phyloP scores from a whole-genome alignment of 1,140 invertebrate genomes.

The Pseudomyrmex sp. region DNA sequence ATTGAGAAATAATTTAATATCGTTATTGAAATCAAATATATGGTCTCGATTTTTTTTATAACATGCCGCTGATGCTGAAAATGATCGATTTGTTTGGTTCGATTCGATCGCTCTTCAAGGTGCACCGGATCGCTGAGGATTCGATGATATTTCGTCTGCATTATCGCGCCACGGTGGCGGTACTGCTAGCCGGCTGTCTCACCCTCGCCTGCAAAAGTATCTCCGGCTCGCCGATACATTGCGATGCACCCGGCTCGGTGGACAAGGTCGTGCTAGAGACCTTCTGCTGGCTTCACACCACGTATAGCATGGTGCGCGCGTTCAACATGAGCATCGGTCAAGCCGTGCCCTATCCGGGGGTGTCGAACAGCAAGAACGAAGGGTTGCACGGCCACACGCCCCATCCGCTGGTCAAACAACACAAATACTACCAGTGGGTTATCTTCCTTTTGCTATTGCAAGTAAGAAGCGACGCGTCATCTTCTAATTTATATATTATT shows the following conservation, averaged over 20 bases:
- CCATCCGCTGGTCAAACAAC: conserved; percentile 83
- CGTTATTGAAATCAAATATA: background rate
- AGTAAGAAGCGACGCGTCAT: conserved; percentile 82
- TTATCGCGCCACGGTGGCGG: conserved; percentile 86
- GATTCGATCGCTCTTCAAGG: conserved; percentile 84
- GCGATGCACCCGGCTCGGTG: conserved; percentile 87
- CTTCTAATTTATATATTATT: background rate
- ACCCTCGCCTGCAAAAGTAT: conserved; percentile 87
- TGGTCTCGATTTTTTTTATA: background rate
- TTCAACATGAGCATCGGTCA: conserved; percentile 85
- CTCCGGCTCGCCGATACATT: conserved; percentile 88
- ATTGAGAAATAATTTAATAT: background rate
- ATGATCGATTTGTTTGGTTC: conserved; percentile 85
- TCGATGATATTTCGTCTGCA: conserved; percentile 87
- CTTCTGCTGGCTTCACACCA: conserved; percentile 91
- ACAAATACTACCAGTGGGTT: conserved; percentile 89
- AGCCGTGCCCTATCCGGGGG: conserved; percentile 86
- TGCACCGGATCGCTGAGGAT: conserved; percentile 86
- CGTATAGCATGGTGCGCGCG: conserved; percentile 87
- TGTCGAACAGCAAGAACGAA: conserved; percentile 82
- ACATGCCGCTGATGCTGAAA: conserved; percentile 83
- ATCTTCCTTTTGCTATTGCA: conserved; percentile 88
- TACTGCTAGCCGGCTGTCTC: conserved; percentile 85
- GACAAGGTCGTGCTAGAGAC: conserved; percentile 89
- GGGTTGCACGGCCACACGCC: conserved; percentile 80